These are phyloP conservation scores for Psittacula derbiana DNA, from an alignment of 2,797 vertebrate genomes.

Conservation along the genomic window DNA sequence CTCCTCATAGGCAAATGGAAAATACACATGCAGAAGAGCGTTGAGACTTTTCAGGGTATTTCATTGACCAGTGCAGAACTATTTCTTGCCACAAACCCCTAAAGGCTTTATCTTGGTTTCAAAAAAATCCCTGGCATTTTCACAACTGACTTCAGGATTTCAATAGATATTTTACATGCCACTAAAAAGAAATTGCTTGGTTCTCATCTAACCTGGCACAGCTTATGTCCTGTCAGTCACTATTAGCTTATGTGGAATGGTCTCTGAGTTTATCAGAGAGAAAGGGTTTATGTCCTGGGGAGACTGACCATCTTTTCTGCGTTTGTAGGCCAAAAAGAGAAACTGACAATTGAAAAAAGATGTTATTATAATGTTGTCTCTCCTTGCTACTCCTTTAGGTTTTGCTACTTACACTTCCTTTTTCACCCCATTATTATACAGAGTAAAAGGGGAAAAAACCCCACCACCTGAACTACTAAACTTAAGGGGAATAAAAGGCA, in stretches of 20 bases:
- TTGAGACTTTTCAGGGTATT: neutral
- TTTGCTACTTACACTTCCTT: neutral
- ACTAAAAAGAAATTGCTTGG: neutral
- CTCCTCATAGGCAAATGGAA: conserved; percentile 12
- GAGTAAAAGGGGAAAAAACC: neutral
- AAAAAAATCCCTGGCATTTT: conserved; percentile 55
- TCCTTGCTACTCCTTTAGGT: neutral
- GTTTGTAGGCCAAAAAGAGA: neutral
- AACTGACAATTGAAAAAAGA: neutral
- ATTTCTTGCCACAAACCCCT: conserved; percentile 43
- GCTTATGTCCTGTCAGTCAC: conserved; percentile 21
- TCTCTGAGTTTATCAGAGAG: conserved; percentile 1
- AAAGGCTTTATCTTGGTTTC: conserved; percentile 18
- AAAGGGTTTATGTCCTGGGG: neutral
- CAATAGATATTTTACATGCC: conserved; percentile 43
- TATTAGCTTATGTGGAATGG: neutral
- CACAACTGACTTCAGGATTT: conserved; percentile 51
- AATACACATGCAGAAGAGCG: neutral
- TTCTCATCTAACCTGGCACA: neutral
- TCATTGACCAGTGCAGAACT: conserved; percentile 18
- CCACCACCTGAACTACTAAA: neutral
- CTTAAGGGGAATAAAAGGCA: accelerated
- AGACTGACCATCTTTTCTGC: neutral
- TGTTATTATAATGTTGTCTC: neutral
- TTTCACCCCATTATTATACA: neutral